A percentile compares a stretch with the other conserved stretches of the same genome.
These are phyloP conservation scores for Ericerus pela DNA, from an alignment of 1,140 invertebrate genomes.

Conservation along the genomic window DNA sequence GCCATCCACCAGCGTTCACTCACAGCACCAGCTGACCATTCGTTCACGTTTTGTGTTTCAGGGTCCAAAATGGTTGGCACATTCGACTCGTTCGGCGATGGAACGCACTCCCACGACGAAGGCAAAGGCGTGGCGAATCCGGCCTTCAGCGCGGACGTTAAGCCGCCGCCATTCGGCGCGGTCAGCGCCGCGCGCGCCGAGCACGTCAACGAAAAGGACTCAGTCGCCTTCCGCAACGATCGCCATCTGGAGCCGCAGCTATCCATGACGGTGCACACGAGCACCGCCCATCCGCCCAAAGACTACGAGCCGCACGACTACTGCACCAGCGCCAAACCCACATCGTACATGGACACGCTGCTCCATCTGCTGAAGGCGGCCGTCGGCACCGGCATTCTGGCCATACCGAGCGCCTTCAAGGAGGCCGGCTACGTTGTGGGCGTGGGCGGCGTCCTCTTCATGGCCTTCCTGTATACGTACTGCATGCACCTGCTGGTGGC, in stretches of 20 bases:
- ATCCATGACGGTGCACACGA: background rate
- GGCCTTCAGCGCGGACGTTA: background rate
- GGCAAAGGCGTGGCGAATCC: background rate
- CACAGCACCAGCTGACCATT: too few species aligned
- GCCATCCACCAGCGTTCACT: too few species aligned
- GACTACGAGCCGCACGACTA: conserved; percentile 45
- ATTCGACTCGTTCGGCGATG: too few species aligned
- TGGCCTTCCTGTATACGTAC: conserved; percentile 24
- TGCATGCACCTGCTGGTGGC: conserved; percentile 30
- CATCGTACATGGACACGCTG: conserved; percentile 41
- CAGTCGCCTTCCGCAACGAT: background rate
- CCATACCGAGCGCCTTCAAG: conserved; percentile 37
- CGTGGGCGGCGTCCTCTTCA: conserved; percentile 25
- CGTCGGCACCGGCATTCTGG: conserved; percentile 40
- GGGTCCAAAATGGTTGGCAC: too few species aligned
- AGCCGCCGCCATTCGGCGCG: background rate
- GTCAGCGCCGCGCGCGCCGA: background rate
- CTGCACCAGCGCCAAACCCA: conserved; percentile 48
- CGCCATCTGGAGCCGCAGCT: background rate
- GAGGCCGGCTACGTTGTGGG: conserved; percentile 36
- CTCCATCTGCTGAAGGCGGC: conserved; percentile 34
- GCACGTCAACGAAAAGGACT: too few species aligned
- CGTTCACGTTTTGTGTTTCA: too few species aligned
- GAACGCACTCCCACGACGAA: too few species aligned
- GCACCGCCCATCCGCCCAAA: conserved; percentile 17